Evolutionary conservation across 2,888 invertebrate genomes (phyloP), one percentile per base, ranked within the genome.

Genomic region (Monochamus alternatus): DNA sequence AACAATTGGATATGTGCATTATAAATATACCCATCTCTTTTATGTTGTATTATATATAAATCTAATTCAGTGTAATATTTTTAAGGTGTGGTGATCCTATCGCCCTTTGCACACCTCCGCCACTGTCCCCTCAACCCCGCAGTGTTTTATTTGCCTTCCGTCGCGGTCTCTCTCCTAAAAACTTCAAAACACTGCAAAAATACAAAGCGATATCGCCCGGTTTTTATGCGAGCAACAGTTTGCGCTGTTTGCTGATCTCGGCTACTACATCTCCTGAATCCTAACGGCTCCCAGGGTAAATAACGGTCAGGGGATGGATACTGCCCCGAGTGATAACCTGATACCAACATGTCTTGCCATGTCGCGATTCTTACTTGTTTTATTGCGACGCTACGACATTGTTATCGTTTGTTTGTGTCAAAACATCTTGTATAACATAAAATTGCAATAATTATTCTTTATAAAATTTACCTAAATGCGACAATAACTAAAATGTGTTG

Each of bases 121-220:
- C 77, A 78, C 81, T 75, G 63, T 43, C 43, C 63, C 63, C 76
- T 79, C 38, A n/a, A 38, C 78, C 79, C 75, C 74, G 66, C 64
- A 74, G 74, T 78, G 76, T 80, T 82, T 83, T 82, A 81, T 81
- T 78, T 78, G 73, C 81, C 80, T 78, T 80, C 80, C 75, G 81
- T 80, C 74, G 79, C 78, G 70, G 76, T 75, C 75, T 77, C 55
- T 64, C 59, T 59, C 62, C 72, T 75, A 73, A 75, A 77, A 81
- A 74, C 76, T 78, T 74, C 74, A 79, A 75, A 77, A 75, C 79
- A 76, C 78, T 79, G 74, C 77, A 78, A 77, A 81, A 80, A 80
- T 76, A 81, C 78, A 81, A 80, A 81, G 76, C 78, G 77, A 82
- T 77, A 76, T 58, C 75, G 66, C 73, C 67, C 65, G 69, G 47